These are phyloP conservation scores for Papilio helenus DNA, from an alignment of 1,140 invertebrate species.

Conservation along the genomic window DNA sequence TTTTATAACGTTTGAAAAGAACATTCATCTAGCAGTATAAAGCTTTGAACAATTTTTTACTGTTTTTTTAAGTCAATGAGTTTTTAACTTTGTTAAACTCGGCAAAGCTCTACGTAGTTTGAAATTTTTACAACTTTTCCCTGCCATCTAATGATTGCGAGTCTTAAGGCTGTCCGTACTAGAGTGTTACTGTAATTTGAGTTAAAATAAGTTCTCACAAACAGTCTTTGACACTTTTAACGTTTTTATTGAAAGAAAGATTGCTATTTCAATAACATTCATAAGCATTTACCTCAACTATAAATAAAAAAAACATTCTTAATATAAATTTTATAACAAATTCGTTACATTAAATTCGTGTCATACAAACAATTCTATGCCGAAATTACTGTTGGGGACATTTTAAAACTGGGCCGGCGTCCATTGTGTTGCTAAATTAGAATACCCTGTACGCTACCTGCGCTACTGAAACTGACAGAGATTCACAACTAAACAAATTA, in stretches of 20 bases:
- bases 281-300: no score
- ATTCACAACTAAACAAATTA: conserved; percentile 4
- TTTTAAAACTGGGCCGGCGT: conserved; percentile 28
- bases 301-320: background rate
- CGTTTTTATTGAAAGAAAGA: background rate
- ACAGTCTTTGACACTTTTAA: background rate
- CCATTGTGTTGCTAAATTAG: conserved; percentile 30
- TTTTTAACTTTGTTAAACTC: conserved; percentile 27
- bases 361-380: conserved; percentile 20
- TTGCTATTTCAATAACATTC: no score
- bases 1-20: background rate
- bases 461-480: background rate
- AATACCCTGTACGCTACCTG: conserved; percentile 14
- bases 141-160: conserved; percentile 23
- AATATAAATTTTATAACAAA: background rate
- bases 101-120: conserved; percentile 3
- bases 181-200: conserved; percentile 8
- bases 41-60: background rate
- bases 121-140: conserved; percentile 23
- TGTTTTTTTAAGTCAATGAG: conserved; percentile 15
- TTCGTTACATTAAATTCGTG: background rate
- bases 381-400: conserved; percentile 25
- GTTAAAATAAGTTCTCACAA: conserved; percentile 45
- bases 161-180: conserved; percentile 13
- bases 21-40: background rate